Evolutionary conservation across 1,140 invertebrate genomes (phyloP), one percentile per base, ranked within the genome.

Genomic region (Stenopsyche tienmushanensis): DNA sequence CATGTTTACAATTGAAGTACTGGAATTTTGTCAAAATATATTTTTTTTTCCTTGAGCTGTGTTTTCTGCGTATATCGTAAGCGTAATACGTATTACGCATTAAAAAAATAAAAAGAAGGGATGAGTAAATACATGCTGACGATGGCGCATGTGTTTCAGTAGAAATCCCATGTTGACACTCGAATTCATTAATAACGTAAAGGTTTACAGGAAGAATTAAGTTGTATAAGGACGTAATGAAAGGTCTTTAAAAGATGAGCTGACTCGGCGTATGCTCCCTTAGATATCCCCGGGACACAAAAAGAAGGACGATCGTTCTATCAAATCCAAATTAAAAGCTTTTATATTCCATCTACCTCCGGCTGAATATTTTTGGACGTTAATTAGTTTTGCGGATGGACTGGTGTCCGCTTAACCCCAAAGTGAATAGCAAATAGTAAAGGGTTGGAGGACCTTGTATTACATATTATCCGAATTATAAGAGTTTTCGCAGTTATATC

Each of bases 331-430:
- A 57, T 57, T 57, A 29, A 57, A 57, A 57, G 54, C 34, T 57
- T 57, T 57, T 57, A 34, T 57, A 57, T 42, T 42, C 26, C n/a
- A n/a, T n/a, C n/a, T n/a, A n/a, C n/a, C n/a, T n/a, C n/a, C 17
- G 18, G 18, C 15, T 23, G 54, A 57, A 57, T 57, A 57, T 57
- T 57, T 57, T 57, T 39, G 26, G n/a, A 57, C 54, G 54, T 57
- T 57, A 57, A 57, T 57, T 57, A 57, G 54, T 57, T 57, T 29
- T 57, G 54, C 34, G 54, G 54, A 57, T 39, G 39, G 39, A 5
- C 47, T 34, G 29, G 29, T 34, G 54, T 42, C 39, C 29, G 54
- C 34, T 34, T 13, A 34, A 13, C 54, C 54, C 54, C n/a, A 39
- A 57, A 57, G 54, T 57, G 54, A 57, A 21, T 57, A 17, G 34